Evolutionary conservation across 2,113 vertebrate genomes (phyloP).

Genomic region (Mastomys natalensis): DNA sequence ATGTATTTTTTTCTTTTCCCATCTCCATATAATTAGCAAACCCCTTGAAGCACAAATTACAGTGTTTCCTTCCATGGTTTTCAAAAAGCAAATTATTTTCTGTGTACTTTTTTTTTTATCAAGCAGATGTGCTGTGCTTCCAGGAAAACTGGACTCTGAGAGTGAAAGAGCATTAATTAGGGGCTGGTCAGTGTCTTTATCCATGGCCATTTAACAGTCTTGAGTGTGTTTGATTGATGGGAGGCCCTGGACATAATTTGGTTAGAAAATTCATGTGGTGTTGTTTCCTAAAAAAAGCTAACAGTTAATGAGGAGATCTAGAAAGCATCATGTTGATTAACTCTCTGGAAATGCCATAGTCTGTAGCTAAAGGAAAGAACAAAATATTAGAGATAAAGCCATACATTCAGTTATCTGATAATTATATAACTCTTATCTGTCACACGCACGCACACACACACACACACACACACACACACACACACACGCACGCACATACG

Average conservation of each 20-base stretch:
- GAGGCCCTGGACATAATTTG: conserved; percentile 52
- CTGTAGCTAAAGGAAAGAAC: conserved; percentile 13
- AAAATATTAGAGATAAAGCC: conserved; percentile 7
- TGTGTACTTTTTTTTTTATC: conserved; percentile 81
- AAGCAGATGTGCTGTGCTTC: conserved; percentile 80
- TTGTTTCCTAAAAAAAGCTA: conserved; percentile 50
- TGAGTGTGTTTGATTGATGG: conserved; percentile 72
- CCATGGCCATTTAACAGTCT: conserved; percentile 70
- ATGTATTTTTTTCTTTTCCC: conserved; percentile 71
- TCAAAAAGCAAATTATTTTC: conserved; percentile 85
- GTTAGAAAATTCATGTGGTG: conserved; percentile 55
- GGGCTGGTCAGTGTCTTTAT: conserved; percentile 74
- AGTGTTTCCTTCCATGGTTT: conserved; percentile 80
- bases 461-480: not conserved
- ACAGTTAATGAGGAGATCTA: conserved; percentile 39
- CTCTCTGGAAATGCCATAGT: conserved; percentile 42
- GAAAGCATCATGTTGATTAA: conserved; percentile 29
- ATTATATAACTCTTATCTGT: conserved; percentile 25
- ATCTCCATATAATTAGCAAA: conserved; percentile 83
- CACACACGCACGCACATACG: not conserved
- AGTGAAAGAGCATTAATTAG: conserved; percentile 85
- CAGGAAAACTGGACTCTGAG: conserved; percentile 84
- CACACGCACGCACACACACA: not conserved
- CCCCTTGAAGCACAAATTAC: conserved; percentile 85
- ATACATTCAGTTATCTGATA: not conserved